Evolutionary conservation across 1,140 invertebrate species (phyloP).

Genomic region (Nylanderia fulva): DNA sequence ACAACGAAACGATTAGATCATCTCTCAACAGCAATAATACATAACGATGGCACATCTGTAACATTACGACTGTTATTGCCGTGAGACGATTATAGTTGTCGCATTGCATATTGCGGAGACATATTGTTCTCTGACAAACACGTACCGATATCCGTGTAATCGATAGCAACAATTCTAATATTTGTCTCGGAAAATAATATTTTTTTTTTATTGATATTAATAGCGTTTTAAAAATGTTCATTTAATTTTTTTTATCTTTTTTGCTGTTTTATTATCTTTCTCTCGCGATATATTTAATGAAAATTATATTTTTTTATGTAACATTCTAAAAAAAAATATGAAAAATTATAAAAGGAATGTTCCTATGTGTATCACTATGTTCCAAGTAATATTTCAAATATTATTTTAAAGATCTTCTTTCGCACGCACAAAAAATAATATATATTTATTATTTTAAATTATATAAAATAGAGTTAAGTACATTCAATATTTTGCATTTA

Average conservation of each 20-base stretch:
- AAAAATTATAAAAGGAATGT: background rate
- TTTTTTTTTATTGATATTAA: background rate
- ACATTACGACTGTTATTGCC: slow-evolving; percentile 53
- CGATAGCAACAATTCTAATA: slow-evolving; percentile 25
- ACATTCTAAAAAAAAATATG: too few relatives aligned
- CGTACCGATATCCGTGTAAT: slow-evolving; percentile 38
- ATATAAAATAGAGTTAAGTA: background rate
- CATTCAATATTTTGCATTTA: background rate
- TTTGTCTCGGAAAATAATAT: slow-evolving; percentile 19
- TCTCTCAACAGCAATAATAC: slow-evolving; percentile 56
- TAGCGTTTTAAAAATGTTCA: background rate
- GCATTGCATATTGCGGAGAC: slow-evolving; percentile 1
- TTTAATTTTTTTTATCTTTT: background rate
- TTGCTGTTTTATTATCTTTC: background rate
- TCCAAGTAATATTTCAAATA: background rate
- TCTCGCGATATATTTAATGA: background rate
- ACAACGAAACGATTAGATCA: slow-evolving; percentile 59
- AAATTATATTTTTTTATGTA: too few relatives aligned
- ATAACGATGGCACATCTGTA: slow-evolving; percentile 60
- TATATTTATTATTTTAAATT: background rate
- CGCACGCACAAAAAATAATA: background rate
- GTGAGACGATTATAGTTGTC: slow-evolving; percentile 48
- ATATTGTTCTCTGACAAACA: slow-evolving; percentile 48
- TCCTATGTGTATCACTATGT: background rate
- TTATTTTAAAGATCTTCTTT: background rate